These are phyloP conservation scores for Rhyacophila brunnea DNA, from an alignment of 1,140 invertebrate species.

Conservation along the genomic window DNA sequence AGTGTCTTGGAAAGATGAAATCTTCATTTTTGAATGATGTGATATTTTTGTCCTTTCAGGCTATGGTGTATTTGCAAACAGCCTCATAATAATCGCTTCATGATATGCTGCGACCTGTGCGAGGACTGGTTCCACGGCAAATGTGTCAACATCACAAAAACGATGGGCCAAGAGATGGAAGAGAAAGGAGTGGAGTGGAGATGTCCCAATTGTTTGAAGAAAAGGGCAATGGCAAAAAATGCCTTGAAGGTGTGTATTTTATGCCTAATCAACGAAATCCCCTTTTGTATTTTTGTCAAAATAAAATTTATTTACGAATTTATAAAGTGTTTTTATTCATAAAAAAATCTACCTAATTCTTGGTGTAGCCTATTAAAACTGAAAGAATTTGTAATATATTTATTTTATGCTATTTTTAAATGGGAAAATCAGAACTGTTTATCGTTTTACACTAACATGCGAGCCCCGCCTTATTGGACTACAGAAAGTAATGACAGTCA, in stretches of 20 bases:
- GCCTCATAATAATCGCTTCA: slow-evolving; percentile 94
- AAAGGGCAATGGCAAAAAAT: slow-evolving; percentile 44
- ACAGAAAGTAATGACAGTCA: no score
- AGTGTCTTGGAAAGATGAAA: slow-evolving; percentile 2
- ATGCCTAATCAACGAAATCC: slow-evolving; percentile 1
- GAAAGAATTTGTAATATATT: no score
- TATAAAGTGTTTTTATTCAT: slow-evolving; percentile 8
- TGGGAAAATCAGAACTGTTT: no score
- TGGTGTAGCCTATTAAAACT: no score
- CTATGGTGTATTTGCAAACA: slow-evolving; percentile 95
- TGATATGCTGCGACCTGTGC: slow-evolving; percentile 96
- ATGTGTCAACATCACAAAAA: slow-evolving; percentile 91
- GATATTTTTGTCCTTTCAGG: slow-evolving; percentile 33
- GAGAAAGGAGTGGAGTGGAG: slow-evolving; percentile 85
- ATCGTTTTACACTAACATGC: no score
- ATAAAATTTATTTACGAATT: slow-evolving; percentile 15
- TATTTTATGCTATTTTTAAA: no score
- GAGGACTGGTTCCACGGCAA: slow-evolving; percentile 97
- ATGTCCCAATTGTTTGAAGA: slow-evolving; percentile 81
- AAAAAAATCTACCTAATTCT: no score
- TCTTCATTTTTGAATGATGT: background rate
- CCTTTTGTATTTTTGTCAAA: slow-evolving; percentile 12
- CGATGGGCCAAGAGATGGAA: slow-evolving; percentile 89
- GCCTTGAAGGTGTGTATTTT: slow-evolving; percentile 19
- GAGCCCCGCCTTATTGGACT: no score